Percentiles rank a stretch among this genome's conserved stretches.
Conservation (phyloP, 2,113 vertebrate species). For the Silurus meridionalis region DNA sequence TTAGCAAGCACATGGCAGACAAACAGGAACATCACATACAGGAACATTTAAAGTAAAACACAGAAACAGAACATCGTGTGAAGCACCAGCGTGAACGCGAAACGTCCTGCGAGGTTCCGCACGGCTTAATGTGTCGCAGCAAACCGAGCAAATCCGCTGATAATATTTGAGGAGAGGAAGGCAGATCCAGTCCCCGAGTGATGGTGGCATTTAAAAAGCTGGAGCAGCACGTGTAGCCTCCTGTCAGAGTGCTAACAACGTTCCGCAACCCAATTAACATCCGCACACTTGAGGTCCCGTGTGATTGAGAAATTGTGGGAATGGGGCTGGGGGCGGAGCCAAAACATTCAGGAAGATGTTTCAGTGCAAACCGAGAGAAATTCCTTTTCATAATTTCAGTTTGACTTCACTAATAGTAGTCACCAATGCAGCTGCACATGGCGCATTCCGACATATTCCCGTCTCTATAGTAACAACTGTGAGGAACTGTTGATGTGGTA, state of each 20-base stretch:
- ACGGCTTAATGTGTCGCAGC: background rate
- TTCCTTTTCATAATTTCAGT: background rate
- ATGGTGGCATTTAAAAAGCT: slow-evolving; percentile 18
- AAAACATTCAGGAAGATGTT: background rate
- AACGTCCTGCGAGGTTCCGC: background rate
- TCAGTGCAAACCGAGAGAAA: background rate
- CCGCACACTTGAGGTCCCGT: background rate
- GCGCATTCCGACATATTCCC: background rate
- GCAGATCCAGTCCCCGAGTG: background rate
- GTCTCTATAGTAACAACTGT: background rate
- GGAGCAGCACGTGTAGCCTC: background rate
- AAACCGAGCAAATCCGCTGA: background rate
- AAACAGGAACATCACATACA: background rate
- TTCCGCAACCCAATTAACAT: background rate
- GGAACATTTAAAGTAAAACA: background rate
- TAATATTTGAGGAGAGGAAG: background rate
- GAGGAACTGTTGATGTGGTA: background rate
- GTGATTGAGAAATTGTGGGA: background rate
- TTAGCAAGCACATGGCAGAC: slow-evolving; percentile 1
- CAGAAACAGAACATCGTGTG: background rate
- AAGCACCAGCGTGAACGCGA: background rate
- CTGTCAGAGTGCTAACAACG: background rate
- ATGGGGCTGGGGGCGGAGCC: too few species aligned
- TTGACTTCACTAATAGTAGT: background rate
- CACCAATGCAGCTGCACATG: background rate